Conservation (phyloP, 2,888 invertebrate genomes). For the Argyresthia albistria region DNA sequence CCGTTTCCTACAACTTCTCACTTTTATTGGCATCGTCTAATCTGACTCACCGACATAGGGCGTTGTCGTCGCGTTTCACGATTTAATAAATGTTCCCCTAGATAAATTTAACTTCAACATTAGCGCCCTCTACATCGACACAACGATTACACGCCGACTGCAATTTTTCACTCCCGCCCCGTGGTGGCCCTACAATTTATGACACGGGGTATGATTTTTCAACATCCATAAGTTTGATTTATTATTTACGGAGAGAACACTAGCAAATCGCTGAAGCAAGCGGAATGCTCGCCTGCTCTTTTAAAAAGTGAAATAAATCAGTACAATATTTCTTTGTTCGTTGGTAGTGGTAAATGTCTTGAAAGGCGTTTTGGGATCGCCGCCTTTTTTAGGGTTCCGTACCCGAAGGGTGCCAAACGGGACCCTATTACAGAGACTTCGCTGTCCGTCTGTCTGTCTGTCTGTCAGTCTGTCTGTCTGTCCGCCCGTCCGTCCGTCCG, state of each 20-base stretch:
- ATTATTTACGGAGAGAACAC: slow-evolving; percentile 37
- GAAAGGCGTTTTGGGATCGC: neutral
- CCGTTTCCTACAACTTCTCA: no score
- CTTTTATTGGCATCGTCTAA: no score
- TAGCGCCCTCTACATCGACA: slow-evolving; percentile 58
- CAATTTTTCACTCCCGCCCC: slow-evolving; percentile 57
- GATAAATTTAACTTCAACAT: slow-evolving; percentile 61
- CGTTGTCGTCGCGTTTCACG: slow-evolving; percentile 11
- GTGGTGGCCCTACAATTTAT: slow-evolving; percentile 39
- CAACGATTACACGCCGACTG: slow-evolving; percentile 53
- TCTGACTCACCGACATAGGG: no score
- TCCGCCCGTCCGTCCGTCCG: no score
- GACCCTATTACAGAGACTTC: no score
- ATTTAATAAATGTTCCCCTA: slow-evolving; percentile 56
- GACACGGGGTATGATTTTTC: slow-evolving; percentile 63
- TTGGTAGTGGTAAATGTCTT: neutral
- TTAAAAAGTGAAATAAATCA: neutral
- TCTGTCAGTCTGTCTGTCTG: no score
- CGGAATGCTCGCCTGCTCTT: slow-evolving; percentile 5
- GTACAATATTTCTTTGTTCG: neutral
- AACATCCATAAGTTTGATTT: slow-evolving; percentile 60
- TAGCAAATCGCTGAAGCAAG: slow-evolving; percentile 17
- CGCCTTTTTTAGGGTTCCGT: no score
- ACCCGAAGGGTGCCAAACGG: no score
- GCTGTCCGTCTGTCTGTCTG: no score